phyloP scores from a whole-genome alignment of 2,797 vertebrate species.

The Myotis findleyi region DNA sequence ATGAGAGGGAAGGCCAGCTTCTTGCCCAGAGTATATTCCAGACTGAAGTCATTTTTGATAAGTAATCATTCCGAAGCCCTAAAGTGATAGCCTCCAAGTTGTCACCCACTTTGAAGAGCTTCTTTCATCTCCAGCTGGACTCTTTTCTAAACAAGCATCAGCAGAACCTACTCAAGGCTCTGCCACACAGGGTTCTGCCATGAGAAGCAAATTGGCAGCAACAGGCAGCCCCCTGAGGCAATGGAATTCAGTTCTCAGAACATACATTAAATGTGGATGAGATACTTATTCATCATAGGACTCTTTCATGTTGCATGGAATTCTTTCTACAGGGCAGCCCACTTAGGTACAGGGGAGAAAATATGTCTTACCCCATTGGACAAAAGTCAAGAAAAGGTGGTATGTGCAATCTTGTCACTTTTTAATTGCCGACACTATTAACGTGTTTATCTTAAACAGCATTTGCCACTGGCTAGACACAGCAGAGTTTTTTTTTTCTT shows the following conservation, averaged over 20 bases:
- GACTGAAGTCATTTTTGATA: constrained; percentile 84
- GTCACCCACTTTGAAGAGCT: constrained; percentile 84
- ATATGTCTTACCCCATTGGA: constrained; percentile 17
- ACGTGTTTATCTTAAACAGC: constrained; percentile 33
- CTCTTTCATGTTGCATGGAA: constrained; percentile 81
- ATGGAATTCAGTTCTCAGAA: constrained; percentile 81
- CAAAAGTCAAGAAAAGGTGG: constrained; percentile 58
- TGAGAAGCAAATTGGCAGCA: constrained; percentile 81
- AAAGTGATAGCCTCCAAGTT: constrained; percentile 79
- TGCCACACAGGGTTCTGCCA: constrained; percentile 78
- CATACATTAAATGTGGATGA: constrained; percentile 73
- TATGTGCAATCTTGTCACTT: neutral
- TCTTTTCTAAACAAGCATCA: constrained; percentile 79
- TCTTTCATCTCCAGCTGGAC: constrained; percentile 85
- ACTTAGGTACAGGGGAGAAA: constrained; percentile 51
- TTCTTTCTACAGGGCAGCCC: constrained; percentile 62
- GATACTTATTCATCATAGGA: constrained; percentile 72
- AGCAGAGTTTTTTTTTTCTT: neutral
- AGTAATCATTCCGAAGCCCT: constrained; percentile 79
- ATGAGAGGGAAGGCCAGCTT: constrained; percentile 73
- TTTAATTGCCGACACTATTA: constrained; percentile 65
- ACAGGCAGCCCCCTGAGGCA: constrained; percentile 76
- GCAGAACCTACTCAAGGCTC: constrained; percentile 77
- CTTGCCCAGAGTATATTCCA: constrained; percentile 78
- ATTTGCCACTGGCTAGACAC: constrained; percentile 21